A percentile compares a stretch with the other conserved stretches of the same genome.
Conservation (phyloP, 2,888 invertebrate genomes). For the Metalampra italica region DNA sequence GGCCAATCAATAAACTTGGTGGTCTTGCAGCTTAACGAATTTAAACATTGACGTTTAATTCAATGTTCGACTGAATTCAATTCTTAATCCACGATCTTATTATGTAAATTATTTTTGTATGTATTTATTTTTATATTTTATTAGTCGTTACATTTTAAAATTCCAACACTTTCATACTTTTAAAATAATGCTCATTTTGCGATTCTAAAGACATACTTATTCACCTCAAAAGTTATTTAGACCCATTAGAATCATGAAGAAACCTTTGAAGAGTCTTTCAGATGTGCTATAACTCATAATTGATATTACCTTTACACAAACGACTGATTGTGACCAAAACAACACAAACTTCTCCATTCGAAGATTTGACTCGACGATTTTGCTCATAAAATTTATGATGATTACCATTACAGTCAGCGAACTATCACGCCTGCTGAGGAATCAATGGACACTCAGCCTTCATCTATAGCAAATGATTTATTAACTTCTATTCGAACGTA, state of each 20-base stretch:
- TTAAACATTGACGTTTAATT: neutral
- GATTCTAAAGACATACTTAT: no score
- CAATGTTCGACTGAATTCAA: neutral
- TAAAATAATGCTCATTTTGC: no score
- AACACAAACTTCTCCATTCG: slow-evolving; percentile 26
- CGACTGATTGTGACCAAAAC: slow-evolving; percentile 50
- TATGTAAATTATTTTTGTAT: no score
- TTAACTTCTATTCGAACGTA: slow-evolving; percentile 68
- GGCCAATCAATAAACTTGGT: slow-evolving; percentile 18
- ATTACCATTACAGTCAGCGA: slow-evolving; percentile 49
- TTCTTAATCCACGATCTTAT: neutral
- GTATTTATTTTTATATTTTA: no score
- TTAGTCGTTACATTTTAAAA: no score
- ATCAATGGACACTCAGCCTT: slow-evolving; percentile 59
- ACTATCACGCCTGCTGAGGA: slow-evolving; percentile 61
- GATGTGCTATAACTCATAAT: slow-evolving; percentile 38
- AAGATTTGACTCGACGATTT: slow-evolving; percentile 44
- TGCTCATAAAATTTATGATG: slow-evolving; percentile 67
- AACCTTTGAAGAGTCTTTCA: neutral
- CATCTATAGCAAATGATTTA: slow-evolving; percentile 58
- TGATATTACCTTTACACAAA: slow-evolving; percentile 29
- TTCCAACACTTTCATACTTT: no score
- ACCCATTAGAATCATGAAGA: neutral
- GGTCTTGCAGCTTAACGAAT: neutral
- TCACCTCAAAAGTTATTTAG: neutral